phyloP scores from a whole-genome alignment of 2,888 invertebrate genomes.

The Stenotaenia linearis region DNA sequence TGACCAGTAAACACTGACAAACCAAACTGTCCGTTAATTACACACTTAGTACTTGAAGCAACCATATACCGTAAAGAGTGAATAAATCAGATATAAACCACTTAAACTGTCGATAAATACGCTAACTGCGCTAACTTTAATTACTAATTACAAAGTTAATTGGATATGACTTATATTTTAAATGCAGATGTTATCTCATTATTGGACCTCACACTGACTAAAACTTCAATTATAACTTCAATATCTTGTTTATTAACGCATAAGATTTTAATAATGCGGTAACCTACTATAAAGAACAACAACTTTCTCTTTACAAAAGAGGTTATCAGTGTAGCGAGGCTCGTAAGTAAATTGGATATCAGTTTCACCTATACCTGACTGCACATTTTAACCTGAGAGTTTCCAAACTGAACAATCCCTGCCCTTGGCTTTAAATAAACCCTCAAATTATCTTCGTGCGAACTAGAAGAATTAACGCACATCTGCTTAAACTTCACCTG shows the following conservation, averaged over 20 bases:
- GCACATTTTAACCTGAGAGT: neutral
- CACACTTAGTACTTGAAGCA: neutral
- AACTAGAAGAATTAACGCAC: neutral
- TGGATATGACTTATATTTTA: neutral
- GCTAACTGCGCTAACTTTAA: neutral
- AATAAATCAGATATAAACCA: neutral
- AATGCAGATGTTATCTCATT: too few relatives aligned
- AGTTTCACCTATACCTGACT: neutral
- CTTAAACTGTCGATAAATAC: neutral
- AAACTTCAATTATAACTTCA: too few relatives aligned
- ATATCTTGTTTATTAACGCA: too few relatives aligned
- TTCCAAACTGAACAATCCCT: neutral
- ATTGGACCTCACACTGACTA: too few relatives aligned
- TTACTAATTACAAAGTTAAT: neutral
- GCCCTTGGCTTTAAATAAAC: neutral
- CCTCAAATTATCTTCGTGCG: constrained; percentile 2
- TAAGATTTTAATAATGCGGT: neutral
- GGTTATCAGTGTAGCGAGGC: too few relatives aligned
- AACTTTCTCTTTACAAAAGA: too few relatives aligned
- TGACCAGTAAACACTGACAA: neutral
- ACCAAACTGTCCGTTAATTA: neutral
- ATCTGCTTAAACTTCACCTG: neutral
- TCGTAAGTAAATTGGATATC: neutral
- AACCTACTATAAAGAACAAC: too few relatives aligned
- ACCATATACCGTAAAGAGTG: neutral